phyloP scores from a whole-genome alignment of 2,113 vertebrate species.

The Saguinus midas region DNA sequence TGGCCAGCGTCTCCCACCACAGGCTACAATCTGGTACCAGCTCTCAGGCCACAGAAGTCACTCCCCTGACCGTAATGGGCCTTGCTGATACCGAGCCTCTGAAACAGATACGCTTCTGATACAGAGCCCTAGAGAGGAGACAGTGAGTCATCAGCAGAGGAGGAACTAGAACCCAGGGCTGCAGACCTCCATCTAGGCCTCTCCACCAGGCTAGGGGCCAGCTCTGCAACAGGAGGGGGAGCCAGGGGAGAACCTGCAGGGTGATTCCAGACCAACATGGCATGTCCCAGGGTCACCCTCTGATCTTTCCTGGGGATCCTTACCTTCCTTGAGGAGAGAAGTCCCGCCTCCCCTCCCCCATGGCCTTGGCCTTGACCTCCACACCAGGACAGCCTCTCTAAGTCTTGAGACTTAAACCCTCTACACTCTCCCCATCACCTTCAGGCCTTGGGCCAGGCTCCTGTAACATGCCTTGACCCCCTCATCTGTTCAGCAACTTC shows the following conservation, averaged over 20 bases:
- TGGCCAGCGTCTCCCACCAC: not conserved
- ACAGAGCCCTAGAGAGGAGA: not conserved
- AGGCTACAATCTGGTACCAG: not conserved
- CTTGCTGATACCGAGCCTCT: no score
- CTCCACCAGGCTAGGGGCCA: not conserved
- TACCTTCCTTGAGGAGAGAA: not conserved
- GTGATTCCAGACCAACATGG: not conserved
- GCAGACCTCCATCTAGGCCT: not conserved
- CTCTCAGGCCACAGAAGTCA: not conserved
- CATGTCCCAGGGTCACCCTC: not conserved
- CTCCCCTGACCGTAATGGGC: not conserved
- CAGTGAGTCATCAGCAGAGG: not conserved
- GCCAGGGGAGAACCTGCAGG: not conserved
- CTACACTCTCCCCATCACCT: not conserved
- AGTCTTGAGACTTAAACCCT: not conserved
- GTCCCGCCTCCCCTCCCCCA: not conserved
- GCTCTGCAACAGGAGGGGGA: no score
- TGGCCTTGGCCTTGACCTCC: not conserved
- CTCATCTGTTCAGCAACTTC: not conserved
- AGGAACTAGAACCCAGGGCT: not conserved
- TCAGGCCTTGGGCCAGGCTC: not conserved
- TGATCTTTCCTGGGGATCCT: not conserved
- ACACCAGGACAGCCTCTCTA: not conserved
- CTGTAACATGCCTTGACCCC: fast-evolving
- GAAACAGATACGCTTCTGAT: not conserved